These are phyloP conservation scores for Antidorcas marsupialis DNA, from an alignment of 2,113 vertebrate species.

Conservation along the genomic window DNA sequence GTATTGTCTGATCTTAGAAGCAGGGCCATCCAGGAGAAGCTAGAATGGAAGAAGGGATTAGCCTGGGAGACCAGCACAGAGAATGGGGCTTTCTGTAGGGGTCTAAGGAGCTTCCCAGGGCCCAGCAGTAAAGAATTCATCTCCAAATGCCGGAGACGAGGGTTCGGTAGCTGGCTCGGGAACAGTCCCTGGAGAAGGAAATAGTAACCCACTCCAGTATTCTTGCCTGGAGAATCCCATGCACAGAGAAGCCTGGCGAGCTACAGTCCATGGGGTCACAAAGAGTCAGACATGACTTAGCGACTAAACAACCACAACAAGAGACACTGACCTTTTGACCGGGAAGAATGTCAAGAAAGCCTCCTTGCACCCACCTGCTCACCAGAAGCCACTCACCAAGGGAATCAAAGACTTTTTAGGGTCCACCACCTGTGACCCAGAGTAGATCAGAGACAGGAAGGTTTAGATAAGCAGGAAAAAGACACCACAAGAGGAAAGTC, in stretches of 20 bases:
- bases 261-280: not conserved
- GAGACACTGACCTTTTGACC: not conserved
- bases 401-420: not conserved
- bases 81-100: not conserved
- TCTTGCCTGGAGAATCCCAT: not conserved
- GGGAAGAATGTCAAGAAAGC: not conserved
- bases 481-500: not conserved
- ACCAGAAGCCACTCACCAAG: not conserved
- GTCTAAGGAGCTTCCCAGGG: not conserved
- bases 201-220: not conserved
- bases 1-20: not conserved
- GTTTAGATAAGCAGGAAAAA: not conserved
- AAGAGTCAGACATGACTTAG: not conserved
- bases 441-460: not conserved
- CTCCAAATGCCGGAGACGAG: not conserved
- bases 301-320: not conserved
- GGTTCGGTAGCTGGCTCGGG: not conserved
- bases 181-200: not conserved
- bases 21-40: not conserved
- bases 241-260: not conserved
- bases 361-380: not conserved
- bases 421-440: not conserved
- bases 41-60: not conserved
- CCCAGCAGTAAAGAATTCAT: not conserved
- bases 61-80: not conserved